Evolutionary conservation across 2,797 vertebrate species (phyloP), one percentile per base, ranked within the genome.

Genomic region (Chromobotia macracanthus): DNA sequence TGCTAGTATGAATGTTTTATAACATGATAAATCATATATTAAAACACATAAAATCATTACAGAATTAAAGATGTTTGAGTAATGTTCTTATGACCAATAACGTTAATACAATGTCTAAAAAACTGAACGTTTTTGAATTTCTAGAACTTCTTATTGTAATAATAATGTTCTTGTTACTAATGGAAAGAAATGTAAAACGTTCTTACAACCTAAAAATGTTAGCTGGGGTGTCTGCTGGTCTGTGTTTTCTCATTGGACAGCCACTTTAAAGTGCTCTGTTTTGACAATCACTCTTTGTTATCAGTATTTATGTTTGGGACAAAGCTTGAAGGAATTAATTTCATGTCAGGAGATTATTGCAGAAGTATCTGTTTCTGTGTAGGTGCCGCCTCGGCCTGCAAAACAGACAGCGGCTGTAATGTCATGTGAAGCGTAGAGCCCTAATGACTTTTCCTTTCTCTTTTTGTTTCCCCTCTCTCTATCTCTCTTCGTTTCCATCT

Each of bases 231-330:
- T 85, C 67, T 82, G 77, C 73, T 72, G 46, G 83, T 82, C 82
- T 83, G 80, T 86, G 77, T 88, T 84, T 84, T 63, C 72, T 83
- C 80, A 79, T 82, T 81, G 77, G 72, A 80, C 65, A 55, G 53
- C 48, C 56, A 68, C 73, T 77, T 66, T 84, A 82, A 81, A 80
- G 80, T 44, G 61, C 41, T 35, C 60, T 48, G 31, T 65, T 83
- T 66, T 82, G 75, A 83, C 84, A 82, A 73, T 86, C 81, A 82
- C 66, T 84, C 76, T 85, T 72, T 81, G 75, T 85, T 86, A 84
- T 85, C 83, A 77, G 81, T 83, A 82, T 86, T 86, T 86, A 88
- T 83, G 83, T 81, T 82, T 83, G 77, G 51, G 80, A 86, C 79
- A 80, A 83, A 88, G 77, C 76, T 83, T 73, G 82, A 78, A 82